Evolutionary conservation across 2,888 invertebrate genomes (phyloP).

Genomic region (Aphodius granarius): DNA sequence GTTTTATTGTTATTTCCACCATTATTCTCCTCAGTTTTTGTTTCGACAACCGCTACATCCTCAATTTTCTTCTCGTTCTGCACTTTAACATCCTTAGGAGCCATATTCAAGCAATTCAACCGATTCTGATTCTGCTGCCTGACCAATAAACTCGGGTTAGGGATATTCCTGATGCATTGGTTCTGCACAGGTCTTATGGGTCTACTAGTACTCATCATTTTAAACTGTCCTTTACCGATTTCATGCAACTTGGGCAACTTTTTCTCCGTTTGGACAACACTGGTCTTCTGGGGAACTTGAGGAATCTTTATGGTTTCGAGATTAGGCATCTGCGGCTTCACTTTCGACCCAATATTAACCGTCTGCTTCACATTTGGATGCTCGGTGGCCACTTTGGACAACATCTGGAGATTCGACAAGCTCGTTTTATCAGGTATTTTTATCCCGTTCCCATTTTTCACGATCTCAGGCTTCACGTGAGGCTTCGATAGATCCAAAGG

Average conservation of each 20-base stretch:
- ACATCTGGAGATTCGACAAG: conserved; percentile 59
- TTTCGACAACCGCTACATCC: too few species aligned
- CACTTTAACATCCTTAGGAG: background rate
- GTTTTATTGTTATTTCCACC: background rate
- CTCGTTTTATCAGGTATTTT: conserved; percentile 23
- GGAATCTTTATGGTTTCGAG: conserved; percentile 47
- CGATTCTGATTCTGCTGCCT: conserved; percentile 57
- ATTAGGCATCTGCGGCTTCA: conserved; percentile 46
- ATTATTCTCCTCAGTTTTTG: background rate
- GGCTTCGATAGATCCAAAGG: conserved; percentile 51
- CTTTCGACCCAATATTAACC: conserved; percentile 32
- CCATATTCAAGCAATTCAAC: conserved; percentile 39
- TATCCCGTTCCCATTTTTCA: conserved; percentile 30
- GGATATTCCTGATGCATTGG: conserved; percentile 64
- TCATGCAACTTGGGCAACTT: conserved; percentile 55
- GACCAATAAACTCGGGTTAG: conserved; percentile 64
- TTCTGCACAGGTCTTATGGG: conserved; percentile 54
- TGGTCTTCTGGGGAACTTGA: conserved; percentile 30
- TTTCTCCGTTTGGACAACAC: conserved; percentile 39
- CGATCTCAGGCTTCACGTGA: conserved; percentile 33
- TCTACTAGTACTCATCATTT: conserved; percentile 41
- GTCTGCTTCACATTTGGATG: conserved; percentile 42
- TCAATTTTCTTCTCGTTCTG: background rate
- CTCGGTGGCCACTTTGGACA: conserved; percentile 53
- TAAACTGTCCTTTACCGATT: conserved; percentile 49